Percentiles rank a stretch among this genome's conserved stretches.
These are phyloP conservation scores for Morelia viridis DNA, from an alignment of 2,797 vertebrate genomes.

Conservation along the genomic window DNA sequence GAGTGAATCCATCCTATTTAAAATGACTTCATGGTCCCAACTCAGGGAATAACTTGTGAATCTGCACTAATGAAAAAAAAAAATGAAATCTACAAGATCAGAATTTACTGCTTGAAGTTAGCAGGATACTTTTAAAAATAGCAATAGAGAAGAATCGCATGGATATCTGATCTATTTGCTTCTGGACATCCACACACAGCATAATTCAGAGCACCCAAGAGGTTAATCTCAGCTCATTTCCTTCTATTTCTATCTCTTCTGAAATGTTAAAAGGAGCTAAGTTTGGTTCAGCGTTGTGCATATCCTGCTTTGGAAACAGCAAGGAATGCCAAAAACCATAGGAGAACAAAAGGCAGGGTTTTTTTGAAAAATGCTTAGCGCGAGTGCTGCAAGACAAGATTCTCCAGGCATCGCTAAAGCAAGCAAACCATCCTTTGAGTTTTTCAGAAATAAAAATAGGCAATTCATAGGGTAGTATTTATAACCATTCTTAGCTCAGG, in stretches of 20 bases:
- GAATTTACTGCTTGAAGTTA: background rate
- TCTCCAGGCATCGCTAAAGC: background rate
- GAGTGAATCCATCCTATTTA: background rate
- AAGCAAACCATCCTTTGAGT: background rate
- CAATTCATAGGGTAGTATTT: background rate
- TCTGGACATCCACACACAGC: background rate
- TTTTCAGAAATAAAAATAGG: slow-evolving; percentile 6
- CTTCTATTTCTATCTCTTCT: slow-evolving; percentile 26
- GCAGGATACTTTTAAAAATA: background rate
- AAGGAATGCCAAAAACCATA: slow-evolving; percentile 35
- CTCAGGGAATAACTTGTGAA: background rate
- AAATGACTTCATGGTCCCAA: background rate
- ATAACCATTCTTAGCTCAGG: background rate
- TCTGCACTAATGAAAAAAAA: background rate
- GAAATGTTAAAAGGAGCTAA: slow-evolving; percentile 40
- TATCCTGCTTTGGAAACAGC: slow-evolving; percentile 44
- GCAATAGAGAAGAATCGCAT: background rate
- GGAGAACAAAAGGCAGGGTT: slow-evolving; percentile 30
- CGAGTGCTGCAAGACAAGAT: background rate
- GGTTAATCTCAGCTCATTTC: slow-evolving; percentile 28
- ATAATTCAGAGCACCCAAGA: slow-evolving; percentile 10
- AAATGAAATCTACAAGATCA: background rate
- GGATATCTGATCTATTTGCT: background rate
- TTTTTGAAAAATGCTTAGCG: background rate
- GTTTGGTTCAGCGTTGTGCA: slow-evolving; percentile 36